Evolutionary conservation across 2,113 vertebrate species (phyloP).

Genomic region (Atrichornis clamosus): DNA sequence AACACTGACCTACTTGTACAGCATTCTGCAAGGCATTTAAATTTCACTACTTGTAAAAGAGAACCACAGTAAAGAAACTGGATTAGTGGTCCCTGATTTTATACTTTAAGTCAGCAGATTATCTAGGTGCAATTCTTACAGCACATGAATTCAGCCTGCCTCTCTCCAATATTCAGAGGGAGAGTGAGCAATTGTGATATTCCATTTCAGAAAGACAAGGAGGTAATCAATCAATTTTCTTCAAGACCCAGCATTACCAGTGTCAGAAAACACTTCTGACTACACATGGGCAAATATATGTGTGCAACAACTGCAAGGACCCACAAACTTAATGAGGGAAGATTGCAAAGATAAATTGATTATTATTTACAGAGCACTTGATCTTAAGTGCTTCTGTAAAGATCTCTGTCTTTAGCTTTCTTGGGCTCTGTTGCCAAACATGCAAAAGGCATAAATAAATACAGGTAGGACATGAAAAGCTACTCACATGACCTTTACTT

Average conservation of each 20-base stretch:
- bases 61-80: background rate
- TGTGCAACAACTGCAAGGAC: background rate
- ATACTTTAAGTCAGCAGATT: background rate
- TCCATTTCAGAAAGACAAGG: background rate
- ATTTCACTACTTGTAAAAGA: background rate
- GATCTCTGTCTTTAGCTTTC: background rate
- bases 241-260: background rate
- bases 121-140: background rate
- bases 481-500: background rate
- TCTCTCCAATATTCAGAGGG: background rate
- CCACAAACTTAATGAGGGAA: background rate
- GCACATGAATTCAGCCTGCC: background rate
- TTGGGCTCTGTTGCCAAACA: background rate
- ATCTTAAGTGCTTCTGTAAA: background rate
- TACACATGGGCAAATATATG: fast-evolving
- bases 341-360: background rate
- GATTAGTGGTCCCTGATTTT: background rate
- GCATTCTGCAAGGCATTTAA: background rate
- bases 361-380: background rate
- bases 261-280: background rate
- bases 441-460: background rate
- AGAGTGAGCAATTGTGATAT: background rate
- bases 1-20: slow-evolving; percentile 24
- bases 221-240: background rate
- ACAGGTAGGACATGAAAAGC: background rate